These are phyloP conservation scores for Oikopleura albicans DNA, from an alignment of 23 tunicate species.

Conservation along the genomic window DNA sequence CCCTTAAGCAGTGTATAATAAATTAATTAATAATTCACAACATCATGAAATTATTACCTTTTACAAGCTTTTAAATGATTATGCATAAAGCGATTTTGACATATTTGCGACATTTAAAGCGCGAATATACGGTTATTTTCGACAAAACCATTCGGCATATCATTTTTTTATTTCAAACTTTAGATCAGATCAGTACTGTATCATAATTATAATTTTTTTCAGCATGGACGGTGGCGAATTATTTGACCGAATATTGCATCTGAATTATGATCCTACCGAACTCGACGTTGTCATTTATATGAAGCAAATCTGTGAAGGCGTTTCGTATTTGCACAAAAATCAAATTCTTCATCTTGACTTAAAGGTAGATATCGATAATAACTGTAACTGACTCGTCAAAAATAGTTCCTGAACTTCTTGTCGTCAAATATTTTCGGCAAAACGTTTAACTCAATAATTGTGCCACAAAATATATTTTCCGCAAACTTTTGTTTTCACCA, in stretches of 20 bases:
- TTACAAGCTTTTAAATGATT: too few species aligned
- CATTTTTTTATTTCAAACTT: neutral
- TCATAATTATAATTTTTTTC: too few species aligned
- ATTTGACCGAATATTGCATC: constrained; percentile 56
- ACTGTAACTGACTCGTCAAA: too few species aligned
- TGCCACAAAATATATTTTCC: neutral
- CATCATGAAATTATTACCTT: too few species aligned
- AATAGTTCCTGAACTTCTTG: too few species aligned
- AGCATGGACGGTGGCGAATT: constrained; percentile 87
- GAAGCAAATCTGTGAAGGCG: constrained; percentile 58
- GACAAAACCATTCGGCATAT: too few species aligned
- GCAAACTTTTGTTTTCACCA: neutral
- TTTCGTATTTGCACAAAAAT: constrained; percentile 73
- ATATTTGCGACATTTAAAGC: too few species aligned
- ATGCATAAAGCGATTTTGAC: too few species aligned
- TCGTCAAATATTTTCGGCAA: too few species aligned
- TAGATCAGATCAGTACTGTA: neutral
- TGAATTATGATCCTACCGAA: constrained; percentile 61
- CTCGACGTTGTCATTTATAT: constrained; percentile 55
- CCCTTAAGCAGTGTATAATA: too few species aligned
- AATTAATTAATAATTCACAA: too few species aligned
- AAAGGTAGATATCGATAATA: constrained; percentile 50
- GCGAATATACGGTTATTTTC: too few species aligned
- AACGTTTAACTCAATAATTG: neutral
- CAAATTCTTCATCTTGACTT: constrained; percentile 69